These are phyloP conservation scores for Phalanger gymnotis DNA, from an alignment of 2,797 vertebrate species.

Conservation along the genomic window DNA sequence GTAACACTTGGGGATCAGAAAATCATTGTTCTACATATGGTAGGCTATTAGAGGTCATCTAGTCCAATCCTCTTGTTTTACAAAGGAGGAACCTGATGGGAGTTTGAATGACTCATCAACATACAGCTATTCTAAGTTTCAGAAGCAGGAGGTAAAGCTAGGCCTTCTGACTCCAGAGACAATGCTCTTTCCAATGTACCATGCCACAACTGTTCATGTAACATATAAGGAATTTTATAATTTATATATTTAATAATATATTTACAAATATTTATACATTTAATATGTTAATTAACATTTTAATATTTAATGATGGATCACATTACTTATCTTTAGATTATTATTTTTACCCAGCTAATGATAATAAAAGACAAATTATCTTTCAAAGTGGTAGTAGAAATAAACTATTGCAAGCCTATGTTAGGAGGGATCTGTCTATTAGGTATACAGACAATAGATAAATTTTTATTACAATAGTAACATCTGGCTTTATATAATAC, in stretches of 20 bases:
- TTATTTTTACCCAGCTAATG: constrained; percentile 34
- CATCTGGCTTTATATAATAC: background rate
- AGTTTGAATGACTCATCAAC: background rate
- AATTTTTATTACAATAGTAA: too few relatives aligned
- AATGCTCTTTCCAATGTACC: background rate
- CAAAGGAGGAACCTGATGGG: background rate
- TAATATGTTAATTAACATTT: background rate
- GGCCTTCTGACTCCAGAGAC: background rate
- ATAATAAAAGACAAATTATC: constrained; percentile 22
- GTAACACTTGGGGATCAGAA: background rate
- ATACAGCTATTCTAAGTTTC: background rate
- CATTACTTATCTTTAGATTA: constrained; percentile 26
- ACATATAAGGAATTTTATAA: background rate
- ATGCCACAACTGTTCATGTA: background rate
- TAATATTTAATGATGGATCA: background rate
- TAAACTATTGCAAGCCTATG: background rate
- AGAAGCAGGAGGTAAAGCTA: background rate
- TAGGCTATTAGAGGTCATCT: background rate
- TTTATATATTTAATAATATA: background rate
- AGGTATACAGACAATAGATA: background rate
- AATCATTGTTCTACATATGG: background rate
- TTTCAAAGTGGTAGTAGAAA: background rate
- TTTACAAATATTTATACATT: background rate
- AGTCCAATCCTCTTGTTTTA: background rate
- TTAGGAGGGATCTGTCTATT: background rate